Percentiles rank a stretch among this genome's conserved stretches.
Evolutionary conservation across 1,140 invertebrate species (phyloP).

Genomic region (Ceratoteleas bidentatus): DNA sequence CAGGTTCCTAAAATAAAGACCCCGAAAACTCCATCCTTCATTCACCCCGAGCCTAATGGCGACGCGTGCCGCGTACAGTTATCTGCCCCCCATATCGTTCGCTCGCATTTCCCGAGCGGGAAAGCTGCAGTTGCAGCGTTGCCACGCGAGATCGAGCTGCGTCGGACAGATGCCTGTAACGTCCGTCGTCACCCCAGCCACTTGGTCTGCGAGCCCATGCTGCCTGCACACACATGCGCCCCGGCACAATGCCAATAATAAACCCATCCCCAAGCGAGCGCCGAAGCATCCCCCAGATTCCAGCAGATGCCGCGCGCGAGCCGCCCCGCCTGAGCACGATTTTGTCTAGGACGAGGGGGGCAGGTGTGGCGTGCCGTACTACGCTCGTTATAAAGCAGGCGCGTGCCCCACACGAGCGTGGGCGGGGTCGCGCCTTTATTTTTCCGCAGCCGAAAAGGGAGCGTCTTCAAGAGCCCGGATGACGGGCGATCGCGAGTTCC

Average conservation of each 20-base stretch:
- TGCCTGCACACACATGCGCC: constrained; percentile 52
- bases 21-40: too few relatives aligned
- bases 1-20: too few relatives aligned
- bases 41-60: too few relatives aligned
- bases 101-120: background rate
- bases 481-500: too few relatives aligned
- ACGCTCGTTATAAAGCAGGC: constrained; percentile 71
- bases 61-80: too few relatives aligned
- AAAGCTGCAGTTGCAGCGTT: constrained; percentile 43
- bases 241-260: constrained; percentile 80
- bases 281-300: constrained; percentile 78
- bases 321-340: constrained; percentile 62
- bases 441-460: constrained; percentile 62
- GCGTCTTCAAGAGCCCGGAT: constrained; percentile 31
- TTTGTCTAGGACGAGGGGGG: constrained; percentile 76
- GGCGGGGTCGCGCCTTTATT: constrained; percentile 74
- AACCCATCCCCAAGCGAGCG: constrained; percentile 75
- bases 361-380: constrained; percentile 74
- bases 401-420: constrained; percentile 82
- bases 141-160: constrained; percentile 15
- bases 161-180: constrained; percentile 66
- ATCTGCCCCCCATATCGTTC: too few relatives aligned
- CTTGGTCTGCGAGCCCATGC: constrained; percentile 64
- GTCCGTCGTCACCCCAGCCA: constrained; percentile 67
- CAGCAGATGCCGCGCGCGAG: constrained; percentile 76